A percentile compares a stretch with the other conserved stretches of the same genome.
These are phyloP conservation scores for Drosophila eugracilis DNA, from an alignment of 1,140 invertebrate species.

Conservation along the genomic window DNA sequence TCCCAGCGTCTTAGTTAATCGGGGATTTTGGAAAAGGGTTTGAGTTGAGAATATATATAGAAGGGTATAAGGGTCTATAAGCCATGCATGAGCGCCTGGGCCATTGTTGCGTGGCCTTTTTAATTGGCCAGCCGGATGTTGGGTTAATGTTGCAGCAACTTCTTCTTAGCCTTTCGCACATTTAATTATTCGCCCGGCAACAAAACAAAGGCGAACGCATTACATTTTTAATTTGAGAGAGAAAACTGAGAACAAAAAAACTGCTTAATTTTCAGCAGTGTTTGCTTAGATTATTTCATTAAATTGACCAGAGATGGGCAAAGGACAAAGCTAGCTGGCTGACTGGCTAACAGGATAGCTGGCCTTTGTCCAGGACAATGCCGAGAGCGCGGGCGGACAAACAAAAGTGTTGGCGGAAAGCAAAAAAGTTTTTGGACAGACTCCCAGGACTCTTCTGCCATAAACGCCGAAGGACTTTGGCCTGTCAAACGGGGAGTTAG, in stretches of 20 bases:
- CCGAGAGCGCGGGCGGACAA: constrained; percentile 56
- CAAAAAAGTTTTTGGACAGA: constrained; percentile 48
- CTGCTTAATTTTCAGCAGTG: constrained; percentile 79
- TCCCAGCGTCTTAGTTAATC: constrained; percentile 35
- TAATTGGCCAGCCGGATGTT: constrained; percentile 66
- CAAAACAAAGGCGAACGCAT: constrained; percentile 57
- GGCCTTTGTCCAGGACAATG: constrained; percentile 73
- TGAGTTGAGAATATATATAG: not conserved
- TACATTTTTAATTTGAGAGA: constrained; percentile 74
- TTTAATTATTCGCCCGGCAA: constrained; percentile 73
- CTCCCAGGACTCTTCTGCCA: constrained; percentile 53
- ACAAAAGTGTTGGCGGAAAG: constrained; percentile 69
- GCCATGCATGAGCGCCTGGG: constrained; percentile 66
- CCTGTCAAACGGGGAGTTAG: constrained; percentile 26
- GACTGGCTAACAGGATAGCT: too few species aligned
- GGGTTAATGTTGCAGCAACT: constrained; percentile 47
- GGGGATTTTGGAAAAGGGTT: constrained; percentile 1
- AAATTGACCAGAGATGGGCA: constrained; percentile 61
- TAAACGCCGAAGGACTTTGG: constrained; percentile 56
- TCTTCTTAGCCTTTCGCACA: constrained; percentile 52
- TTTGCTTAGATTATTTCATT: constrained; percentile 83
- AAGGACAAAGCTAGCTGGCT: constrained; percentile 57
- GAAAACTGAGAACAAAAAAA: constrained; percentile 36
- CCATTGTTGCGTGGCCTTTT: constrained; percentile 79
- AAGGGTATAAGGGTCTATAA: constrained; percentile 48